Conservation (phyloP, 2,888 invertebrate genomes). For the Mongoloraphidia duomilia region DNA sequence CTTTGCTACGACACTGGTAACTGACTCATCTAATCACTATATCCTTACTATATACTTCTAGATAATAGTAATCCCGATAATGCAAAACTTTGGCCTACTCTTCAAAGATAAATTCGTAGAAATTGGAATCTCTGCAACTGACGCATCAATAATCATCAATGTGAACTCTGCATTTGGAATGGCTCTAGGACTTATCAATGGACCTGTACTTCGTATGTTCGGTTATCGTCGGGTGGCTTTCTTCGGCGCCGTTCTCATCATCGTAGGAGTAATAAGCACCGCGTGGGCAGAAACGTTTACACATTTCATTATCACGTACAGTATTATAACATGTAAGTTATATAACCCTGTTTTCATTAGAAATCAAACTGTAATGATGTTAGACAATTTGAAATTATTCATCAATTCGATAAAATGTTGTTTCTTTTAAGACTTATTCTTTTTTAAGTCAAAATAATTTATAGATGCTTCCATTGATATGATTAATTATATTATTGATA, state of each 20-base stretch:
- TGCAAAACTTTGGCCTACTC: conserved; percentile 51
- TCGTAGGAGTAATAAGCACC: conserved; percentile 42
- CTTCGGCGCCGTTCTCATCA: conserved; percentile 37
- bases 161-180: conserved; percentile 53
- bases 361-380: background rate
- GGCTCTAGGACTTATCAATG: conserved; percentile 48
- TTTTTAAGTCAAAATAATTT: too few species aligned
- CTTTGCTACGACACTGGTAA: too few species aligned
- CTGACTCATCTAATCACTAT: too few species aligned
- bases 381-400: background rate
- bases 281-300: conserved; percentile 39
- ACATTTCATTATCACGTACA: conserved; percentile 47
- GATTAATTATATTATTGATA: too few species aligned
- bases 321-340: conserved; percentile 53
- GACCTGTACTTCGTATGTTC: conserved; percentile 42
- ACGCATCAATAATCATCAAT: conserved; percentile 47
- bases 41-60: conserved; percentile 17
- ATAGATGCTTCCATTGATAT: too few species aligned
- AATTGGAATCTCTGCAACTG: conserved; percentile 41
- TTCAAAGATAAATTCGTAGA: conserved; percentile 45
- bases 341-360: background rate
- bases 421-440: background rate
- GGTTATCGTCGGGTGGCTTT: conserved; percentile 52
- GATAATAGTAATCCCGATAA: conserved; percentile 36
- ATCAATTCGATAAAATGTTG: background rate